Evolutionary conservation across 1,140 invertebrate species (phyloP).

Genomic region (Papilio xuthus): DNA sequence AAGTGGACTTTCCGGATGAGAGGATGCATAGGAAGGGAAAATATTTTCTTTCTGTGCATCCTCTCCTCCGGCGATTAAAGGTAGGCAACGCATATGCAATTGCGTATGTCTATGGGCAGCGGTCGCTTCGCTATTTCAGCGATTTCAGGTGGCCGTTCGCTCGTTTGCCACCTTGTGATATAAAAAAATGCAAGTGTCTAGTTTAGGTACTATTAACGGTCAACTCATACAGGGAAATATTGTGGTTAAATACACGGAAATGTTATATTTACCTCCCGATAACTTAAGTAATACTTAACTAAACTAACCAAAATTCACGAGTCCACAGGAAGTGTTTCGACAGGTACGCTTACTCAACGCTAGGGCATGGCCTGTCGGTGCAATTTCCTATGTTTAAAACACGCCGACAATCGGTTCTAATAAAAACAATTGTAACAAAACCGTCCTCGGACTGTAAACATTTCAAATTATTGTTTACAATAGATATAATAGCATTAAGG

Average conservation of each 20-base stretch:
- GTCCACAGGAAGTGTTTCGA: conserved; percentile 24
- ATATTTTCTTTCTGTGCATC: no score
- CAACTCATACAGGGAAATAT: not conserved
- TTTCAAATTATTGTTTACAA: conserved; percentile 56
- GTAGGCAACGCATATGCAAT: no score
- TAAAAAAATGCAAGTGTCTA: no score
- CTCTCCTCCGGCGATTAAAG: no score
- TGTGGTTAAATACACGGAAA: not conserved
- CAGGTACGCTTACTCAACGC: conserved; percentile 31
- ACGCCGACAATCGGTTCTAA: conserved; percentile 44
- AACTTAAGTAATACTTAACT: conserved; percentile 1
- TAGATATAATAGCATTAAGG: conserved; percentile 60
- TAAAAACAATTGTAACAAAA: conserved; percentile 52
- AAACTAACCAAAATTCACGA: conserved; percentile 18
- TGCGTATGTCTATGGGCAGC: no score
- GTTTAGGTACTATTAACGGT: not conserved
- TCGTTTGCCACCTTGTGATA: no score
- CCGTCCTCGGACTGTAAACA: conserved; percentile 50
- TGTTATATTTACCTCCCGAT: not conserved
- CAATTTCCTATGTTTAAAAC: conserved; percentile 46
- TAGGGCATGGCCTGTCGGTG: conserved; percentile 34
- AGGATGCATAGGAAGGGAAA: no score
- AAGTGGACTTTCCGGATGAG: no score
- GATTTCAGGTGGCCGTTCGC: no score
- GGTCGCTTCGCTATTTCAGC: no score